phyloP scores from a whole-genome alignment of 1,140 invertebrate genomes.

The Listronotus oregonensis region DNA sequence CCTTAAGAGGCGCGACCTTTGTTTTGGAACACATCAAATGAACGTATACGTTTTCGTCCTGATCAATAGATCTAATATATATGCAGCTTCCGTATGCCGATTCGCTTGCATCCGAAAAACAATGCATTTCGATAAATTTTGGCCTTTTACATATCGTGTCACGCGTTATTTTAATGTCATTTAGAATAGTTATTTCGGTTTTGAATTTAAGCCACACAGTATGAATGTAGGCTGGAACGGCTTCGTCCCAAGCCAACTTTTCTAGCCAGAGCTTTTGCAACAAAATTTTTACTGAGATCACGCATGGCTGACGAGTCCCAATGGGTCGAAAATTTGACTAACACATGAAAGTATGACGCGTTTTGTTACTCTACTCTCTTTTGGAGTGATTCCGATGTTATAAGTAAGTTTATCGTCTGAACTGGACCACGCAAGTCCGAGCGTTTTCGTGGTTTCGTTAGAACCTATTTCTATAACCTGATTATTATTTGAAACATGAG shows the following conservation, averaged over 20 bases:
- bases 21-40: no score
- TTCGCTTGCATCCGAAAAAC: conserved; percentile 48
- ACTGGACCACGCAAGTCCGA: conserved; percentile 5
- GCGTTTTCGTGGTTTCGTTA: conserved; percentile 22
- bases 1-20: no score
- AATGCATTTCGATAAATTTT: conserved; percentile 35
- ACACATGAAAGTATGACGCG: conserved; percentile 50
- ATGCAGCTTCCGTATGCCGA: conserved; percentile 46
- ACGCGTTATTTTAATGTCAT: background rate
- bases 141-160: background rate
- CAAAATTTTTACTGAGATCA: conserved; percentile 17
- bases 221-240: conserved; percentile 3
- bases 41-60: conserved; percentile 27
- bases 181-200: background rate
- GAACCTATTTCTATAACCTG: no score
- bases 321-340: conserved; percentile 56
- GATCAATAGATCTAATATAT: conserved; percentile 41
- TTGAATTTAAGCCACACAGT: conserved; percentile 10
- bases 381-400: background rate
- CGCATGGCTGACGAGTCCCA: conserved; percentile 55
- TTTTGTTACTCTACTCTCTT: conserved; percentile 45
- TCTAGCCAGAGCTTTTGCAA: conserved; percentile 18
- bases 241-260: conserved; percentile 9
- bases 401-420: background rate
- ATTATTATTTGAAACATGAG: no score